Base-by-base conservation (phyloP, 2,888 invertebrate genomes). In the Conistra vaccinii region DNA sequence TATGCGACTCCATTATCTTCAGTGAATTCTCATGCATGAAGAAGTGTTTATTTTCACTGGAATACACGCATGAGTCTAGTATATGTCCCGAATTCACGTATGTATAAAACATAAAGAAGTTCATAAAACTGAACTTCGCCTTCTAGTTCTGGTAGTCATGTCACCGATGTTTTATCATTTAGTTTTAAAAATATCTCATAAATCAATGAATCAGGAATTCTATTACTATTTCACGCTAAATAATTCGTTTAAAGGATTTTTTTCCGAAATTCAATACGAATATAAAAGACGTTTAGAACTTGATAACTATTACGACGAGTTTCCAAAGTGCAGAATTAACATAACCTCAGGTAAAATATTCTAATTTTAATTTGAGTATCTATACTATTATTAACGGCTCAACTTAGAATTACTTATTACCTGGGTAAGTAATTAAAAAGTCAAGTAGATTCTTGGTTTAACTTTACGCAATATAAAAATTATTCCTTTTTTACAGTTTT, bases 1-100 rank as follows among this genome's bases (percentile, higher is more conserved):
- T 86, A 86, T 86, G 81, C 72, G 81, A 82, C 78, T 86, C 81
- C 79, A 81, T 86, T 81, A 82, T 80, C 82, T 82, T 76, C 79
- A 73, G 78, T 67, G 78, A 84, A 78, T 76, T 78, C 85, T 82
- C 85, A 86, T 86, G 87, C 81, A 86, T 86, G 85, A 76, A 67
- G 82, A 86, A 86, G 85, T 82, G 79, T 85, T 85, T 84, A 86
- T 84, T 81, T 84, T 80, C 80, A 80, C 73, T 75, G 78, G 57
- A 39, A 71, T 39, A 71, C 61, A 79, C 85, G 70, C 74, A 71
- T 63, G 68, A 65, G 58, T 69, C 57, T 78, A 73, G 73, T 68
- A 58, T 82, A 58, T 63, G n/a, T n/a, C 42, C 73, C 61, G 70
- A 71, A 72, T 75, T 60, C 74, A 55, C 76, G 73, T 60, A 66